These are phyloP conservation scores for Macrocentrus cingulum DNA, from an alignment of 1,140 invertebrate genomes.

Conservation along the genomic window DNA sequence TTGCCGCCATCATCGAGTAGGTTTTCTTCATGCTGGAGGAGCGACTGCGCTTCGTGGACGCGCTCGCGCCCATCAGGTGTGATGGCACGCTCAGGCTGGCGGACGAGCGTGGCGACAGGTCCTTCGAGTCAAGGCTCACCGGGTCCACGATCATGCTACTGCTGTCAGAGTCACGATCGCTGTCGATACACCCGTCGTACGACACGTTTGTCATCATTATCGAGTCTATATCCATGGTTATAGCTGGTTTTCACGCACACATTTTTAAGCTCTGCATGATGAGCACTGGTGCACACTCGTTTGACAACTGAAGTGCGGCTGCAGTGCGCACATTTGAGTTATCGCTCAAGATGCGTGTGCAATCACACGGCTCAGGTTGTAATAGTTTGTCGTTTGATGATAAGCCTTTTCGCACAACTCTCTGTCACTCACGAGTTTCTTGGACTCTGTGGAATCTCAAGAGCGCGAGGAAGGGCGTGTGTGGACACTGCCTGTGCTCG, in stretches of 20 bases:
- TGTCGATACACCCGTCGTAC: conserved; percentile 54
- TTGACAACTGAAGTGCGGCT: conserved; percentile 37
- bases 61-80: conserved; percentile 4
- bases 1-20: conserved; percentile 45
- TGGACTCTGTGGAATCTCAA: conserved; percentile 3
- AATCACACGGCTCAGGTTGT: neutral
- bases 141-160: conserved; percentile 57
- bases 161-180: conserved; percentile 54
- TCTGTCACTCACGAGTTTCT: neutral
- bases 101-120: conserved; percentile 37
- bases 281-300: conserved; percentile 25
- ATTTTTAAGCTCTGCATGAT: neutral
- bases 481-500: neutral
- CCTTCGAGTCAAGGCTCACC: conserved; percentile 52
- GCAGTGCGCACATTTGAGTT: conserved; percentile 12
- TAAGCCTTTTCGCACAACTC: too few species aligned
- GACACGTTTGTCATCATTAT: conserved; percentile 48
- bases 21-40: conserved; percentile 44
- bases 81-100: conserved; percentile 12
- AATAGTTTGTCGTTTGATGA: neutral
- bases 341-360: neutral
- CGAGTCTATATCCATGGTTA: conserved; percentile 27
- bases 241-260: neutral
- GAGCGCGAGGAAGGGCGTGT: neutral
- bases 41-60: conserved; percentile 17